Evolutionary conservation across 2,113 vertebrate species (phyloP), one percentile per base, ranked within the genome.

Genomic region (Osmerus eperlanus): DNA sequence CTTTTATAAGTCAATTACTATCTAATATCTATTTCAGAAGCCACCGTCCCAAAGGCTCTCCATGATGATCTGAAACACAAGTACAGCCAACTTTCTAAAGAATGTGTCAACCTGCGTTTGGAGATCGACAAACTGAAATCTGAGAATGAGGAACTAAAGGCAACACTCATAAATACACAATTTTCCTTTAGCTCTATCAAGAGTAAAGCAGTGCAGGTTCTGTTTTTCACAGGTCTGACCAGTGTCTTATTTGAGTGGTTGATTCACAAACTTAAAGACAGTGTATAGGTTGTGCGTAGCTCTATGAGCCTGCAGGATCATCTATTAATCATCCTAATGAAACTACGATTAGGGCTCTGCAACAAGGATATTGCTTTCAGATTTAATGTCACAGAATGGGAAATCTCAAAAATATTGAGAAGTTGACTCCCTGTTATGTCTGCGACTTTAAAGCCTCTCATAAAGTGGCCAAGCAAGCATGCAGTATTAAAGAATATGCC

Each of bases 401-500:
- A 12, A 13, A 12, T 73, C 18, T 73, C 71, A 21, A 66, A 51
- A 2, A 73, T 47, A 41, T 41, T 70, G 54, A 66, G 63, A 59
- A 36, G 23, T 36, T 72, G 63, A 23, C 29, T 73, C 4, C 21
- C 21, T 21, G 21, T 21, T 21, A 72, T 72, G 25, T 9, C 70
- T n/a, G 19, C 1, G 2, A 19, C 19, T 28, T 65, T 72, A 29
- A 72, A 65, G 18, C 25, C 70, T 59, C 8, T 59, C 53, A 47
- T 59, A 1, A 71, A 71, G 19, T 71, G 69, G 41, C 69, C 71
- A 65, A 72, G 71, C 7, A 68, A 68, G 58, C 13, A 16, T 1
- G 18, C 56, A 28, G 41, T 68, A 61, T 25, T 62, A 53, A 74
- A 61, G 25, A 67, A 67, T 8, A 73, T 73, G 71, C 71, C 64